These are phyloP conservation scores for Tetramorium simillimum DNA, from an alignment of 1,140 invertebrate genomes.

Conservation along the genomic window DNA sequence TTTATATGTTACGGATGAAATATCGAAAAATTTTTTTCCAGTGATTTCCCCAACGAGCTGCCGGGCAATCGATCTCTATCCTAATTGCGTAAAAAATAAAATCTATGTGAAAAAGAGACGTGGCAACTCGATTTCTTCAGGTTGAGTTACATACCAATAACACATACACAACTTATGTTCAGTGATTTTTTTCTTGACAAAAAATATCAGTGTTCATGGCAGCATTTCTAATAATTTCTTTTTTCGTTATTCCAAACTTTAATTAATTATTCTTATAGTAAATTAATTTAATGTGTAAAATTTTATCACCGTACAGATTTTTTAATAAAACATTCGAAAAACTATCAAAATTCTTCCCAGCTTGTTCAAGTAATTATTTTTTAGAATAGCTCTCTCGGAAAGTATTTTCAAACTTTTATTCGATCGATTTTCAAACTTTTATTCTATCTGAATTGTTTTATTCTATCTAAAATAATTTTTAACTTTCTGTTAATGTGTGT, in stretches of 20 bases:
- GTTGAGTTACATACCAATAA: not conserved
- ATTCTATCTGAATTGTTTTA: not conserved
- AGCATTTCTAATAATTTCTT: not conserved
- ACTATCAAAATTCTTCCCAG: not conserved
- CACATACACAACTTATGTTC: not conserved
- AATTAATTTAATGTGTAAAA: constrained; percentile 9
- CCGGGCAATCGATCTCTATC: not conserved
- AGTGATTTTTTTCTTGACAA: not conserved
- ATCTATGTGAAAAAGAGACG: not conserved
- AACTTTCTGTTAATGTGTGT: not conserved
- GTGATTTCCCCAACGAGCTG: constrained; percentile 2
- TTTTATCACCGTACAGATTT: not conserved
- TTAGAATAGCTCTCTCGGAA: not conserved
- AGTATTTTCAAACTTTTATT: not conserved
- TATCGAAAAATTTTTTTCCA: not conserved
- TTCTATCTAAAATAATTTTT: not conserved
- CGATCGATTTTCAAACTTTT: not conserved
- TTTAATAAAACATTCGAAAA: not conserved
- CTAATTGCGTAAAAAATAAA: constrained; percentile 37
- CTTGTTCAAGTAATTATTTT: not conserved
- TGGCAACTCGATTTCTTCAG: not conserved
- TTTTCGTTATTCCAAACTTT: not conserved
- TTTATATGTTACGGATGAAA: not conserved
- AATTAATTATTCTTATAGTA: not conserved
- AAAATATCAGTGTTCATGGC: not conserved